Evolutionary conservation across 2,888 invertebrate genomes (phyloP), one percentile per base, ranked within the genome.

Genomic region (Drosophila siamana): DNA sequence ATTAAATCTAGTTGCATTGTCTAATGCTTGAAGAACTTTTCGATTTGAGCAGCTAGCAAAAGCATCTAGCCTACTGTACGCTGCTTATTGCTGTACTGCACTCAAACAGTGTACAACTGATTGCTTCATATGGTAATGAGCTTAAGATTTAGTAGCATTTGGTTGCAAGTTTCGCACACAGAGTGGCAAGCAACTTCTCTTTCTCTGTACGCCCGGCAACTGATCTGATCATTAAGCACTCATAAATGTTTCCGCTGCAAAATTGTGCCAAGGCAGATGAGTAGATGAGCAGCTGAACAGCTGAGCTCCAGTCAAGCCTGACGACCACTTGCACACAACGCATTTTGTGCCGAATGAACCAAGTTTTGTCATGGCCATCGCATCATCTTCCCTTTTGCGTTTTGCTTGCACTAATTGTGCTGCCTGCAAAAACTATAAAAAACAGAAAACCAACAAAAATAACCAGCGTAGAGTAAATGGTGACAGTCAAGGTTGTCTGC

Each of bases 401-500:
- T 38, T 38, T 38, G 50, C 50, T 36, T 4, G 41, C 61, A 51
- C 61, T 76, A 72, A 76, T 76, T 76, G 69, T n/a, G 56, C 19
- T 33, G 15, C 9, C n/a, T 24, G 47, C 24, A 52, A 48, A 68
- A 57, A 56, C 52, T 40, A 13, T 41, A 38, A 26, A 11, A 46
- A 24, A 30, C n/a, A n/a, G n/a, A n/a, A n/a, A n/a, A n/a, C n/a
- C n/a, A n/a, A n/a, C n/a, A n/a, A n/a, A n/a, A n/a, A n/a, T n/a
- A n/a, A n/a, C n/a, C n/a, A 11, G 30, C 24, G 7, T 6, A 38
- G 13, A 33, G 6, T 38, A 47, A 61, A 52, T 55, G 67, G 56
- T 67, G 74, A 69, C 85, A 81, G 80, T 84, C 85, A 84, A 84
- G 83, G 83, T 85, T 85, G 81, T 73, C 80, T 71, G 78, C 26